Percentiles rank a stretch among this genome's conserved stretches.
Conservation (phyloP, 2,113 vertebrate species). For the Grammomys dolichurus region DNA sequence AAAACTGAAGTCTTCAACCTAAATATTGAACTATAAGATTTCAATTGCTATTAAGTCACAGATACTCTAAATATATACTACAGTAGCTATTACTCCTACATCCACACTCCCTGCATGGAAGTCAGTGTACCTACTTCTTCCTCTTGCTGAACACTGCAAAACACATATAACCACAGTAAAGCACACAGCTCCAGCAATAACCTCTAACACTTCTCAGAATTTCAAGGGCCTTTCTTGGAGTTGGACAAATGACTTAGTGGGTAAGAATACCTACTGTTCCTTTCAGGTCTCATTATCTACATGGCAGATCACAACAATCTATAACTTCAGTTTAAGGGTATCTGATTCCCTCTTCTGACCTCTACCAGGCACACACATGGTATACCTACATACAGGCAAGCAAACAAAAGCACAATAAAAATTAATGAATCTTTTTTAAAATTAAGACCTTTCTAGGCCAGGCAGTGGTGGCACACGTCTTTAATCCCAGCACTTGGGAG, state of each 20-base stretch:
- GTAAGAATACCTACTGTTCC: not conserved
- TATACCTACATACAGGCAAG: not conserved
- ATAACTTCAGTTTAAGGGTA: not conserved
- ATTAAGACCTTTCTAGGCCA: not conserved
- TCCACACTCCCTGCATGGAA: not conserved
- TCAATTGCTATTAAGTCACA: slow-evolving; percentile 15
- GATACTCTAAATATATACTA: not conserved
- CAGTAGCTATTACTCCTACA: not conserved
- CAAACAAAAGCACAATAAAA: not conserved
- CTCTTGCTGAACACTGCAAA: not conserved
- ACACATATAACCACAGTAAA: not conserved
- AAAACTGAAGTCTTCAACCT: slow-evolving; percentile 30
- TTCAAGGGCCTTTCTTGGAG: slow-evolving; percentile 20
- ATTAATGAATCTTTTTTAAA: not conserved
- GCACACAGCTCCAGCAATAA: not conserved
- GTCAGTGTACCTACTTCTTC: not conserved
- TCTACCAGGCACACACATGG: not conserved
- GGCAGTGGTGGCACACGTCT: too few species aligned
- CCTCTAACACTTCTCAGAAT: not conserved
- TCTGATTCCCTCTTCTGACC: not conserved
- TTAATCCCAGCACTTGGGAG: too few species aligned
- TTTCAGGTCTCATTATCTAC: too few species aligned
- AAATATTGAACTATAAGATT: not conserved
- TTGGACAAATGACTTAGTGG: not conserved
- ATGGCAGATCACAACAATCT: not conserved